Conservation (phyloP, 1,140 invertebrate species). For the Zeugodacus cucurbitae region DNA sequence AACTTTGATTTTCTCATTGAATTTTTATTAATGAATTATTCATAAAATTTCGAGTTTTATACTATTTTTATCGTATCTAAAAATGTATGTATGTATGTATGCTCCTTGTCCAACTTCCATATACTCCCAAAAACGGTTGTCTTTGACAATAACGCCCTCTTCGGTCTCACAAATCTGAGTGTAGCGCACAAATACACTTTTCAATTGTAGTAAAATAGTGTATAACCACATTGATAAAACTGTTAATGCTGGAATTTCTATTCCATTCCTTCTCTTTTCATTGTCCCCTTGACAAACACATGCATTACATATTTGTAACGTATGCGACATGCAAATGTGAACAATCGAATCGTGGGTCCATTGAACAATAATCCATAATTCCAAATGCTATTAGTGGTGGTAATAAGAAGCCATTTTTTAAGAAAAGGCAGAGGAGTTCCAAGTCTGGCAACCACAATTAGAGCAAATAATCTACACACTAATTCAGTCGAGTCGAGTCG, state of each 20-base stretch:
- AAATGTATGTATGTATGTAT: neutral
- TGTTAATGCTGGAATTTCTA: slow-evolving; percentile 64
- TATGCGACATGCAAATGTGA: neutral
- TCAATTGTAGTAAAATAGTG: slow-evolving; percentile 4
- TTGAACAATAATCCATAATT: neutral
- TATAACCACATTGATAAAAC: slow-evolving; percentile 40
- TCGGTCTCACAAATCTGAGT: slow-evolving; percentile 29
- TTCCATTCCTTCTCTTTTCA: slow-evolving; percentile 63
- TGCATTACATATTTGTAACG: neutral
- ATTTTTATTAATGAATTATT: neutral
- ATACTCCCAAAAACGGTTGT: neutral
- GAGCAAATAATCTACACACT: neutral
- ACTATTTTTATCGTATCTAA: neutral
- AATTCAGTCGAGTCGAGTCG: neutral
- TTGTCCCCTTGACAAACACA: slow-evolving; percentile 56
- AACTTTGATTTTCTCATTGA: too few species aligned
- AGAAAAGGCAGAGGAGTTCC: slow-evolving; percentile 13
- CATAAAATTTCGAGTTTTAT: neutral
- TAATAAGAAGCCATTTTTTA: slow-evolving; percentile 15
- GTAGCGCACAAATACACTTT: neutral
- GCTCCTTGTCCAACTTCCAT: neutral
- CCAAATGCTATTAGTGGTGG: slow-evolving; percentile 1
- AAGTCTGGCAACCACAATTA: slow-evolving; percentile 18
- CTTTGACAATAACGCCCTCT: neutral
- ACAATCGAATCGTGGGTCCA: neutral